Evolutionary conservation across 2,797 vertebrate genomes (phyloP), one percentile per base, ranked within the genome.

Genomic region (Apogon talboti): DNA sequence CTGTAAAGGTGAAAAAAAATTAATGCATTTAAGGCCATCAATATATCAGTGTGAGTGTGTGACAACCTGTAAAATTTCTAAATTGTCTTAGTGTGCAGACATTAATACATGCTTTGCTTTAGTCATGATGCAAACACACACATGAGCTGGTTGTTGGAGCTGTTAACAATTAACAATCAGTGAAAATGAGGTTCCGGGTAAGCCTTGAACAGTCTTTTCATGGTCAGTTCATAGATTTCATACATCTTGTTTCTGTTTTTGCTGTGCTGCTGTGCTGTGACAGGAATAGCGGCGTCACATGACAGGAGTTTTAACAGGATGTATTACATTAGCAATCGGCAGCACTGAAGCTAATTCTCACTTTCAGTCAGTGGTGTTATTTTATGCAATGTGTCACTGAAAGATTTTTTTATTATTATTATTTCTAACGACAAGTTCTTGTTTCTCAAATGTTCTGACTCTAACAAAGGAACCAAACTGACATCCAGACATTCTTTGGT

Each of bases 1-100:
- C 78, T 73, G 76, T 79, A 67, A 77, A 74, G 43, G 75, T 71
- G 64, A 16, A 56, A 24, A 63, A 65, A 81, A 74, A 81, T 46
- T 7, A 72, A 82, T 63, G 33, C 33, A 71, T 86, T 78, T 78
- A 76, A 64, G 56, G 43, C 55, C 66, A 82, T 74, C 24, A 47
- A 65, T 71, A 35, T 46, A 81, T 72, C 55, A 50, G 53, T 28
- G 43, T 76, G 54, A 40, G 19, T 67, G 51, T 76, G 54, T 73
- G 48, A 69, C 42, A 54, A 47, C 13, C 48, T 68, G 52, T 62
- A 48, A 81, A 69, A 78, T 66, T 30, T 28, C 40, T 33, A 51
- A 51, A 59, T 51, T 60, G 37, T 52, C 28, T 56, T 61, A 59
- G 14, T 53, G 40, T 40, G 14, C 2, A 81, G 41, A 59, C 14